Conservation (phyloP, 2,888 invertebrate species). For the Brenthis daphne region DNA sequence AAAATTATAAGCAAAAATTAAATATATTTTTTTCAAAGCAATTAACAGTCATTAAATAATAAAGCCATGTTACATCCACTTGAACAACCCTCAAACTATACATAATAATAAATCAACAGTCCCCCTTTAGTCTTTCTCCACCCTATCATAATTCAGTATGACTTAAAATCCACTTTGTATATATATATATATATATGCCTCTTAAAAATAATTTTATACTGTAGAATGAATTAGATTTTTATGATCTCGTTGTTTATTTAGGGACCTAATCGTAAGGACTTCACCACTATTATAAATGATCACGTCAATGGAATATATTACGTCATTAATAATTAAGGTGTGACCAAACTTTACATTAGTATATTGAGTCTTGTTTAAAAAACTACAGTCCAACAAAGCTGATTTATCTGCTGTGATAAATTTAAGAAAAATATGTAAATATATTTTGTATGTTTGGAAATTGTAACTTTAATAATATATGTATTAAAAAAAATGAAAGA, state of each 20-base stretch:
- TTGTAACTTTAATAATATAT: neutral
- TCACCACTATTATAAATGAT: neutral
- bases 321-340: slow-evolving; percentile 3
- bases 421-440: slow-evolving; percentile 26
- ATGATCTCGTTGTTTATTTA: slow-evolving; percentile 26
- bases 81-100: too few species aligned
- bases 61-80: too few species aligned
- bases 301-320: neutral
- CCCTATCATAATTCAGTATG: neutral
- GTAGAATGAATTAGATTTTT: slow-evolving; percentile 19
- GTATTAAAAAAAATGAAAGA: slow-evolving; percentile 10
- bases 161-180: slow-evolving; percentile 3
- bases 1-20: too few species aligned
- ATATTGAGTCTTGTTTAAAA: neutral
- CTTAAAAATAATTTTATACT: slow-evolving; percentile 10
- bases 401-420: slow-evolving; percentile 51
- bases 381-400: slow-evolving; percentile 50
- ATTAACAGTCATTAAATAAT: too few species aligned
- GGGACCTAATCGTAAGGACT: slow-evolving; percentile 3
- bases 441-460: slow-evolving; percentile 7
- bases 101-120: neutral
- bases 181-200: slow-evolving; percentile 2
- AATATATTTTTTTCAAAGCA: too few species aligned
- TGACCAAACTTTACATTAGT: slow-evolving; percentile 22
- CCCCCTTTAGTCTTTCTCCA: slow-evolving; percentile 1